Base-by-base conservation (phyloP, 2,113 vertebrate species). In the Sinocyclocheilus grahami region DNA sequence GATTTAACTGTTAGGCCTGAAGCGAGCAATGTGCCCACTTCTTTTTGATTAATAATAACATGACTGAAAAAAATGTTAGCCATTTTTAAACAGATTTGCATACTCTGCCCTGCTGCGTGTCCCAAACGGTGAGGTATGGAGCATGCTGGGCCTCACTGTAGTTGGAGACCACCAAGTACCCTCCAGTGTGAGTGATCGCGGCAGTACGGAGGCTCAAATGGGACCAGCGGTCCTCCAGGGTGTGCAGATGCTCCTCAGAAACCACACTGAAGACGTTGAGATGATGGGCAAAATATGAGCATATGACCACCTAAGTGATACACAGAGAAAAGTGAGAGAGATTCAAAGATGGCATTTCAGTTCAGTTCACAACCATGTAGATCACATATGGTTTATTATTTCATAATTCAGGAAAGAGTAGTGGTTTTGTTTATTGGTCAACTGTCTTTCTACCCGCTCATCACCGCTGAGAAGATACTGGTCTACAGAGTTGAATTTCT, bases 401-500 rank as follows among this genome's bases (percentile, higher is more conserved):
- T 51, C 5, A 27, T 30, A 30, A 30, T 30, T 30, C 13, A 30
- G 18, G 18, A 20, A 58, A 58, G 16, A 20, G 2, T 2, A 60
- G 55, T 60, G 20, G 65, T 74, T 33, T 39, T 22, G 12, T 58
- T 10, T 22, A 30, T 18, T 53, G 27, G 27, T 55, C 51, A 63
- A 39, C 33, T 69, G 5, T 48, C 46, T 67, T 22, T 42, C 12
- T 77, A 94, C 91, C 87, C 93, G 93, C 89, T 94, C 86, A 85
- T 94, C 88, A 86, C 90, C 91, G 85, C 90, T 95, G 37, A 95
- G 89, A 20, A 93, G 85, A 78, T 93, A 95, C 78, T 92, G 92
- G 82, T 93, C 89, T 53, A 92, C 90, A 22, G 86, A 76, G 86
- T 93, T 93, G 78, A 74, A 87, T 33, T 94, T 94, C 86, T 93